These are phyloP conservation scores for Crotophaga sulcirostris DNA, from an alignment of 2,113 vertebrate species.

Conservation along the genomic window DNA sequence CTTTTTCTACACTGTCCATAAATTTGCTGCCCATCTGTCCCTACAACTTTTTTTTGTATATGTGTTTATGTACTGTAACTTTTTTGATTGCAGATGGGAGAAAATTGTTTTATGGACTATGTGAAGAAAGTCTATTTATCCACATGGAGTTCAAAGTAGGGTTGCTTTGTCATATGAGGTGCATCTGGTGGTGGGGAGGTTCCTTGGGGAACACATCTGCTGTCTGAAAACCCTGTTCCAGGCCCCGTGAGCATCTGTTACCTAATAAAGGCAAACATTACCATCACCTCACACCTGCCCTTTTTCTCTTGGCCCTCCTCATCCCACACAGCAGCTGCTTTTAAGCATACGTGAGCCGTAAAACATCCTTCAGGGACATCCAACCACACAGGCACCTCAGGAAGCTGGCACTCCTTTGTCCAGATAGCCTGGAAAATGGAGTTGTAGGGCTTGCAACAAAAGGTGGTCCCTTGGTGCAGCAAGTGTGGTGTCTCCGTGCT, in stretches of 20 bases:
- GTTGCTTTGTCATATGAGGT: conserved; percentile 13
- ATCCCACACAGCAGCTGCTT: not conserved
- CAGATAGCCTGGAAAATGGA: not conserved
- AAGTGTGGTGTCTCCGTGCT: not conserved
- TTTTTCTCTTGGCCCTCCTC: not conserved
- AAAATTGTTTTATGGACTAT: conserved; percentile 3
- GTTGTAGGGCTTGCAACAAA: rapidly evolving
- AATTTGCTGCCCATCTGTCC: conserved; percentile 16
- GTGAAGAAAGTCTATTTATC: conserved; percentile 62
- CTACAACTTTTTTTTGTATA: conserved; percentile 36
- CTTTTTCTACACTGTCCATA: conserved; percentile 20
- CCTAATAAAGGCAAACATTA: conserved; percentile 57
- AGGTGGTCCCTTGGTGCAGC: not conserved
- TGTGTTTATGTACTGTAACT: conserved; percentile 55
- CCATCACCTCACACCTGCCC: not conserved
- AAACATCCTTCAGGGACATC: not conserved
- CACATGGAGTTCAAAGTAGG: conserved; percentile 4
- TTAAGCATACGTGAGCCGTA: not conserved
- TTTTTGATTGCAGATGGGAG: not conserved
- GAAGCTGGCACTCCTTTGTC: not conserved
- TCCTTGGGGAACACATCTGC: conserved; percentile 4
- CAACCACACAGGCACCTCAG: rapidly evolving
- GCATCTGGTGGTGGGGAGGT: conserved; percentile 18
- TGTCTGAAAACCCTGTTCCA: conserved; percentile 26
- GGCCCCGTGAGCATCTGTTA: conserved; percentile 23